These are phyloP conservation scores for Tetragnatha montana DNA, from an alignment of 2,888 invertebrate species.

Conservation along the genomic window DNA sequence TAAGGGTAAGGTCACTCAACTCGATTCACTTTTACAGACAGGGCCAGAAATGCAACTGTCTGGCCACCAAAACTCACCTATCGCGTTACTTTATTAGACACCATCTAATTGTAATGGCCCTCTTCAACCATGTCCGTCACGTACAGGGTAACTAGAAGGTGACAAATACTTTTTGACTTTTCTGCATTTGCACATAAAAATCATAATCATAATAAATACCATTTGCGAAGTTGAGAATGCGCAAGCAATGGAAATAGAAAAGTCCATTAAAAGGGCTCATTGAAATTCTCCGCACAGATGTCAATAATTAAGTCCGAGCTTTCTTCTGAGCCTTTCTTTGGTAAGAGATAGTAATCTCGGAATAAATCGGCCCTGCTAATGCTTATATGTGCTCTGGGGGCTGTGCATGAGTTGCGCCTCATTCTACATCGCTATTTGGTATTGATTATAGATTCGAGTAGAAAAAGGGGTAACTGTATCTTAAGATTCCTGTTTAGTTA, in stretches of 20 bases:
- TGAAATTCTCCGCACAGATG: slow-evolving; percentile 66
- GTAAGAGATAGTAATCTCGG: slow-evolving; percentile 59
- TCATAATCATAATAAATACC: slow-evolving; percentile 71
- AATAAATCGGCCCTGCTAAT: slow-evolving; percentile 64
- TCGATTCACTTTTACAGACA: background rate
- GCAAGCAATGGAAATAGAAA: slow-evolving; percentile 66
- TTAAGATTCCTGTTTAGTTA: too few relatives aligned
- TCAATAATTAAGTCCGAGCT: slow-evolving; percentile 70
- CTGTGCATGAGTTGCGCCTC: slow-evolving; percentile 22
- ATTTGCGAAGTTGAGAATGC: slow-evolving; percentile 60
- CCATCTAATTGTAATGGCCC: slow-evolving; percentile 52
- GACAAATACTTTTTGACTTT: slow-evolving; percentile 67
- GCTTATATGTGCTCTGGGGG: slow-evolving; percentile 14
- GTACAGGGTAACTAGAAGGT: slow-evolving; percentile 68
- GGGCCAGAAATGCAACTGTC: slow-evolving; percentile 17
- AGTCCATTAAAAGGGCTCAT: slow-evolving; percentile 65
- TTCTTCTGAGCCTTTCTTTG: slow-evolving; percentile 56
- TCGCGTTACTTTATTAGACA: slow-evolving; percentile 47
- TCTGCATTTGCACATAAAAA: slow-evolving; percentile 66
- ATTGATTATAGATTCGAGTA: too few relatives aligned
- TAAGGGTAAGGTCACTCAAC: slow-evolving; percentile 37
- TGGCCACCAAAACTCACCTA: slow-evolving; percentile 41
- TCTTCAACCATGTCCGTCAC: slow-evolving; percentile 56
- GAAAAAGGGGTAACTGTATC: too few relatives aligned
- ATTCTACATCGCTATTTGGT: too few relatives aligned